Percentiles rank a stretch among this genome's conserved stretches.
Evolutionary conservation across 2,113 vertebrate genomes (phyloP).

Genomic region (Chrysochloris asiatica): DNA sequence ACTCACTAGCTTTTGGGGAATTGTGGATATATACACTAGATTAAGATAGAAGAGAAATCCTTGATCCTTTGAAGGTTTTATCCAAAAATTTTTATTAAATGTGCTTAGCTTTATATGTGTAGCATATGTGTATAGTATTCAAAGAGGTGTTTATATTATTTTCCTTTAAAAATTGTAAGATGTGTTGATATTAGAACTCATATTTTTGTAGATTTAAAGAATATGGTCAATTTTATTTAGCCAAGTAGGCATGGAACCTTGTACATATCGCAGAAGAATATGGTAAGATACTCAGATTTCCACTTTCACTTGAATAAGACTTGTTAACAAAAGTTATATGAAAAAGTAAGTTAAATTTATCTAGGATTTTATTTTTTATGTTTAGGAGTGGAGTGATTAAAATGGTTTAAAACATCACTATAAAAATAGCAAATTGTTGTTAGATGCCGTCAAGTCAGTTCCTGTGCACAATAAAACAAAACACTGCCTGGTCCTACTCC

Average conservation of each 20-base stretch:
- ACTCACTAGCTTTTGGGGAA: slow-evolving; percentile 58
- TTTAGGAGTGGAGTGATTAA: slow-evolving; percentile 27
- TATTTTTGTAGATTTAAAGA: slow-evolving; percentile 48
- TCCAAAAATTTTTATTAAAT: not conserved
- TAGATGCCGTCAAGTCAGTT: too few relatives aligned
- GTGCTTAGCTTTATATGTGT: not conserved
- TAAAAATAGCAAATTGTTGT: slow-evolving; percentile 37
- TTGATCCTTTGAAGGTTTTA: not conserved
- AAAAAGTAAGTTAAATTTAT: slow-evolving; percentile 31
- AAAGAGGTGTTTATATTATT: not conserved
- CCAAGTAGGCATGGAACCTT: slow-evolving; percentile 1
- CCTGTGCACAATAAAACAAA: too few relatives aligned
- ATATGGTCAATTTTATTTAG: slow-evolving; percentile 35
- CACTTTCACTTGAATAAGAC: not conserved
- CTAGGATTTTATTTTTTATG: slow-evolving; percentile 45
- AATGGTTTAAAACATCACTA: slow-evolving; percentile 21
- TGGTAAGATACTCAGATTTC: slow-evolving; percentile 37
- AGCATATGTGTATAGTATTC: not conserved
- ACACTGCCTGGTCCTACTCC: too few relatives aligned
- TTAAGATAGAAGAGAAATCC: not conserved
- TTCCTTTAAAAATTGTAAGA: slow-evolving; percentile 36
- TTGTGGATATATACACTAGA: slow-evolving; percentile 34
- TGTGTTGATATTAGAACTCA: slow-evolving; percentile 10
- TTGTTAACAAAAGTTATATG: slow-evolving; percentile 14
- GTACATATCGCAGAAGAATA: not conserved